Evolutionary conservation across 2,888 invertebrate genomes (phyloP).

Genomic region (Papilio demoleus): DNA sequence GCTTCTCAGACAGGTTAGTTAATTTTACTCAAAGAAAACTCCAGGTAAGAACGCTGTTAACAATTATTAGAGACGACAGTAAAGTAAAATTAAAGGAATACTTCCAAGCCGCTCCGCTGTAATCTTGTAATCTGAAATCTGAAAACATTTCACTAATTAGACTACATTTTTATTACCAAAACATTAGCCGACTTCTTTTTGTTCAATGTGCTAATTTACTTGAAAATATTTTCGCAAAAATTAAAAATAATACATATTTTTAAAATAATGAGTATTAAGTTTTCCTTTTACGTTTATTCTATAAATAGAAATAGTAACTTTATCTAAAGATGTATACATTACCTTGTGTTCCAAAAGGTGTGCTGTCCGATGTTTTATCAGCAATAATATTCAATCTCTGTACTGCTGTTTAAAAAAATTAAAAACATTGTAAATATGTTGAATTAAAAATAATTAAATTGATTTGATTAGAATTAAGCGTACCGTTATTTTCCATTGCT

Average conservation of each 20-base stretch:
- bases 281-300: no score
- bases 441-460: neutral
- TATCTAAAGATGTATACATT: conserved; percentile 50
- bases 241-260: no score
- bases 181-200: conserved; percentile 9
- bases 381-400: conserved; percentile 76
- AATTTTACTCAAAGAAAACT: conserved; percentile 32
- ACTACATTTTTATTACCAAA: conserved; percentile 34
- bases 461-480: conserved; percentile 9
- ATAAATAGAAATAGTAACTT: no score
- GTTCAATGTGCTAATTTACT: conserved; percentile 6
- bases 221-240: neutral
- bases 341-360: conserved; percentile 79
- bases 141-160: conserved; percentile 65
- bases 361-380: conserved; percentile 74
- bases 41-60: conserved; percentile 41
- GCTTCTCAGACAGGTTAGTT: conserved; percentile 3
- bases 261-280: no score
- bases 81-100: conserved; percentile 56
- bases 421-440: neutral
- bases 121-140: conserved; percentile 82
- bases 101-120: conserved; percentile 65
- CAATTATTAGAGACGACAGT: conserved; percentile 63
- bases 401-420: conserved; percentile 59
- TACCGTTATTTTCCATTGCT: conserved; percentile 74